Base-by-base conservation (phyloP, 2,888 invertebrate species). In the Zhuqinia jingwanae region DNA sequence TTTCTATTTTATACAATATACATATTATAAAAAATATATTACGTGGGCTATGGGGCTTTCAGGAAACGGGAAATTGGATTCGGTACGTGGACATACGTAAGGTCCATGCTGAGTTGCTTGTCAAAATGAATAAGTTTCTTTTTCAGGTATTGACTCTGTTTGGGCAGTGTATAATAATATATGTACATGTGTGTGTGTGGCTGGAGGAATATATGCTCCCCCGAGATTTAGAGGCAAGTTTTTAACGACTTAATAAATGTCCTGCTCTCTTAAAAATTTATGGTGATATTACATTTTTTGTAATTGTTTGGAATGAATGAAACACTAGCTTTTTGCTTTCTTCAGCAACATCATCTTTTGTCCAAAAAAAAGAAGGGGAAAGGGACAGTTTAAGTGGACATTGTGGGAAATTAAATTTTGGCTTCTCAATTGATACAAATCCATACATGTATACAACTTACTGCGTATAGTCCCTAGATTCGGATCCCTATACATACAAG, bases 41-140 rank as follows among this genome's bases (percentile, higher is more conserved):
- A 56, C 10, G 56, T n/a, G 27, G 30, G 60, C 10, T 36, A 13
- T 60, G 17, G 25, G 27, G 60, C 15, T 65, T 78, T 20, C 53
- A 79, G 79, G 79, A 79, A 79, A 79, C 68, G 70, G 70, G 81
- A 81, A 81, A 81, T 81, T 81, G 81, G 81, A 81, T 81, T 73
- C 56, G 73, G 81, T 81, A 81, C 81, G 81, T 81, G 81, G 73
- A 42, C 73, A 81, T 47, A 20, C 17, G n/a, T 17, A 53, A 6
- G n/a, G 53, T n/a, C 56, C 36, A 73, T 81, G 47, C 58, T 36
- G 20, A 60, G 27, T 68, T 81, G 36, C 3, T 8, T 36, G 81
- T 81, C 73, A 73, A 58, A 80, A 81, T 81, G 47, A 70, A 53
- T 50, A 50, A 47, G 30, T 60, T 80, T 80, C n/a, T n/a, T 63